phyloP scores from a whole-genome alignment of 2,113 vertebrate genomes.

The Phalacrocorax carbo region DNA sequence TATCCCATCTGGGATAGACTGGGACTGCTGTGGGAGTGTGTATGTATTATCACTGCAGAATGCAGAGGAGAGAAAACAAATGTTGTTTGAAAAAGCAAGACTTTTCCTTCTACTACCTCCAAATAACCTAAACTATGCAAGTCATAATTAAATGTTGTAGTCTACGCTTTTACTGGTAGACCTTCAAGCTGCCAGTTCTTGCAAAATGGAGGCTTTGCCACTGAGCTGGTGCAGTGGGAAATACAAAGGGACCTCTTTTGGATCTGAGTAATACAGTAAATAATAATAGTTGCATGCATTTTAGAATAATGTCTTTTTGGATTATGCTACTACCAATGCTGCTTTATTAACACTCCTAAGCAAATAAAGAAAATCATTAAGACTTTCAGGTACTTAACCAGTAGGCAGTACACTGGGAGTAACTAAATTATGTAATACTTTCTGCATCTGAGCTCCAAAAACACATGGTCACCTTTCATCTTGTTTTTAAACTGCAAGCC shows the following conservation, averaged over 20 bases:
- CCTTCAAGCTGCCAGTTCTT: neutral
- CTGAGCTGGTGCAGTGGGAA: neutral
- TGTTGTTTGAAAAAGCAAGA: neutral
- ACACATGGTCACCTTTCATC: neutral
- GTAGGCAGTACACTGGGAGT: neutral
- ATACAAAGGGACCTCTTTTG: neutral
- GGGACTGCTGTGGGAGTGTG: neutral
- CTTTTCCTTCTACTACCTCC: neutral
- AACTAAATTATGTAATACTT: neutral
- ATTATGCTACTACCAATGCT: neutral
- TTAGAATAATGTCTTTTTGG: neutral
- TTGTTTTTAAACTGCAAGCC: neutral
- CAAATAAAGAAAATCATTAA: neutral
- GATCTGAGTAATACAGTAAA: neutral
- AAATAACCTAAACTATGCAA: neutral
- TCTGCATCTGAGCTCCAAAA: neutral
- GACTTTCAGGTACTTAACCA: neutral
- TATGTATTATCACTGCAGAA: neutral
- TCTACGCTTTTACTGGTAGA: neutral
- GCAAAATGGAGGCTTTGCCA: neutral
- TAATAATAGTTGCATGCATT: neutral
- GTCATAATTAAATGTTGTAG: neutral
- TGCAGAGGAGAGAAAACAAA: neutral
- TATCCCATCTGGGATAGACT: neutral
- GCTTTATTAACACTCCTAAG: neutral